Base-by-base conservation (phyloP, 2,113 vertebrate genomes). In the Aplodontia rufa region DNA sequence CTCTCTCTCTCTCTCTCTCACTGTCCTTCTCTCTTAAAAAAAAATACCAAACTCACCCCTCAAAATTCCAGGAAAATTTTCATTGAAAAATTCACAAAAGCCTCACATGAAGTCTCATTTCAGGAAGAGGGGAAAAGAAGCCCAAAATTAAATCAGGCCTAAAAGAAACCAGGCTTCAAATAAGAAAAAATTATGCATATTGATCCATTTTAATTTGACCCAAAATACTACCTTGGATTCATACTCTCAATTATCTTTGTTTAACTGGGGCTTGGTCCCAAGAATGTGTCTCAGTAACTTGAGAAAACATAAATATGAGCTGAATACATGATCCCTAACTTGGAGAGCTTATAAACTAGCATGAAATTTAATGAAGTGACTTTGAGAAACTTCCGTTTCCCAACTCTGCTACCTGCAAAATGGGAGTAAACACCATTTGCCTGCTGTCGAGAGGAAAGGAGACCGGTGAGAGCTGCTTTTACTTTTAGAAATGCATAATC, bases 341-440 rank as follows among this genome's bases (percentile, higher is more conserved):
- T 74, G 22, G 86, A 92, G 32, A 86, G 24, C 20, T 60, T 75
- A 83, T 53, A 51, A 87, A 51, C 24, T 53, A 26, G 24, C 22
- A 92, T 17, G 4, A 79, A 69, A 55, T 85, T 78, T 55, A 86
- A 93, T 47, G 68, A 66, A 55, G 5, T 92, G 64, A 49, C 35
- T 37, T 95, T 80, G 75, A 80, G 72, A 90, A 94, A 71, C 7
- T 35, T 83, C 92, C 13, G 42, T 55, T 95, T 88, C n/a, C 80
- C 69, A 87, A 69, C 8, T 47, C 69, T 64, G 47, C 76, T 8
- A 81, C 76, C 71, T 85, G 35, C 2, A 64, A 75, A 96, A 51
- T 74, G 35, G 26, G 10, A 86, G 60, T 28, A 49, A 49, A 75
- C 6, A 32, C 3, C 45, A 74, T 55, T 84, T 90, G 19, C 45